A percentile compares a stretch with the other conserved stretches of the same genome.
phyloP scores from a whole-genome alignment of 2,888 invertebrate genomes.

The Piscicola geometra region DNA sequence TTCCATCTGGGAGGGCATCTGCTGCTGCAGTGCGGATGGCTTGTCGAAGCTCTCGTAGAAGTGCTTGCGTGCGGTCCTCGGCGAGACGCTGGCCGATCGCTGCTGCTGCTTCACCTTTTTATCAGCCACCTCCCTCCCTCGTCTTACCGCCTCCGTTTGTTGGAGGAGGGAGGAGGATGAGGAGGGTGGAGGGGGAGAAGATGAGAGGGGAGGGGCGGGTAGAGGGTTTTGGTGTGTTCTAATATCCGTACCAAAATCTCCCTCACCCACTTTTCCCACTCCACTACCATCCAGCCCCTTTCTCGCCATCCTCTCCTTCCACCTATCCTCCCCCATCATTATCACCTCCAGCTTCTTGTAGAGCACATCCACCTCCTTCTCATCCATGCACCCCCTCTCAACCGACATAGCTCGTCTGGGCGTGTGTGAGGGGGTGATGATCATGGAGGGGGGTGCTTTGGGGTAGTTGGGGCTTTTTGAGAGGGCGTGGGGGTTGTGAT shows the following conservation, averaged over 20 bases:
- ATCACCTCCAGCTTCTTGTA: slow-evolving; percentile 43
- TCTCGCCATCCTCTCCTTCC: neutral
- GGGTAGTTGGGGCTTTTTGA: slow-evolving; percentile 39
- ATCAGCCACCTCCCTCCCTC: neutral
- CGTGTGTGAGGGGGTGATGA: slow-evolving; percentile 47
- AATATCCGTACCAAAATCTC: neutral
- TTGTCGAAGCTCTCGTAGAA: slow-evolving; percentile 42
- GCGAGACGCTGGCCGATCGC: slow-evolving; percentile 39
- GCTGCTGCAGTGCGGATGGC: slow-evolving; percentile 8
- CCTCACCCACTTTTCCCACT: neutral
- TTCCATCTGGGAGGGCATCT: neutral
- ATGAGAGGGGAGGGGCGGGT: neutral
- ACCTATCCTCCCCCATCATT: slow-evolving; percentile 26
- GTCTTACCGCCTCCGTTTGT: neutral
- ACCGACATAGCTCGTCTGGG: slow-evolving; percentile 41
- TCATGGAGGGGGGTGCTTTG: slow-evolving; percentile 50
- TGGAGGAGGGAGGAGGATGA: neutral
- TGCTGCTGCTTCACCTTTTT: neutral
- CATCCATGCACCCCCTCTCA: slow-evolving; percentile 34
- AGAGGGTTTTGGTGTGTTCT: neutral
- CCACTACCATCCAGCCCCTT: neutral
- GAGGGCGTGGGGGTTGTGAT: neutral
- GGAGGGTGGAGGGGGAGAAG: neutral
- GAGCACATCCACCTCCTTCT: slow-evolving; percentile 38
- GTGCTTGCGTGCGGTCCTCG: slow-evolving; percentile 38